A percentile compares a stretch with the other conserved stretches of the same genome.
Conservation (phyloP, 2,888 invertebrate species). For the Entomobrya proxima region DNA sequence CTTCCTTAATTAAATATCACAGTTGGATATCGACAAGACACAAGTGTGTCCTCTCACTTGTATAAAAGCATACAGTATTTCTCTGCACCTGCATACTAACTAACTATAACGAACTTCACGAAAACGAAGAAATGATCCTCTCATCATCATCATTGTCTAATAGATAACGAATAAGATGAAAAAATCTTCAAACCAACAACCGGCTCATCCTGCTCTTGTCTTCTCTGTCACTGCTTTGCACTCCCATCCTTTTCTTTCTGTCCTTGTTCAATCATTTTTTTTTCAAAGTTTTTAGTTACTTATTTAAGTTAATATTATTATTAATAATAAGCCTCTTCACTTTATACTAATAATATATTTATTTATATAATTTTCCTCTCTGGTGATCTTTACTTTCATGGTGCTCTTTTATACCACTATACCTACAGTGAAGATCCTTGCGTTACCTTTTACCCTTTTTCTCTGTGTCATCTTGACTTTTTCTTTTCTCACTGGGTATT, state of each 20-base stretch:
- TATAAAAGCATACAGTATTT: slow-evolving; percentile 25
- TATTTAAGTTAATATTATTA: slow-evolving; percentile 29
- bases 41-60: slow-evolving; percentile 74
- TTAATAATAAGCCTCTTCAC: slow-evolving; percentile 28
- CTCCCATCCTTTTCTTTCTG: not conserved
- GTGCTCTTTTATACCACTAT: not conserved
- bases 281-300: not conserved
- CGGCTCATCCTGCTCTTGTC: not conserved
- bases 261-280: not conserved
- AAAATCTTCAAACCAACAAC: slow-evolving; percentile 11
- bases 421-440: slow-evolving; percentile 64
- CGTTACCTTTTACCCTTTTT: slow-evolving; percentile 25
- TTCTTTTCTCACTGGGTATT: not conserved
- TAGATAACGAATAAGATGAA: slow-evolving; percentile 19
- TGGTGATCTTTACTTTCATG: slow-evolving; percentile 35
- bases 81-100: slow-evolving; percentile 74
- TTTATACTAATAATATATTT: slow-evolving; percentile 46
- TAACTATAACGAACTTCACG: slow-evolving; percentile 8
- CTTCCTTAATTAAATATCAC: slow-evolving; percentile 76
- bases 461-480: slow-evolving; percentile 7
- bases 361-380: slow-evolving; percentile 2
- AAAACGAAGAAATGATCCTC: slow-evolving; percentile 19
- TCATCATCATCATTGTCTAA: not conserved
- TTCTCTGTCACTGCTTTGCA: slow-evolving; percentile 72
- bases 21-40: slow-evolving; percentile 74